Conservation (phyloP, 2,113 vertebrate genomes). For the Tapirus terrestris region DNA sequence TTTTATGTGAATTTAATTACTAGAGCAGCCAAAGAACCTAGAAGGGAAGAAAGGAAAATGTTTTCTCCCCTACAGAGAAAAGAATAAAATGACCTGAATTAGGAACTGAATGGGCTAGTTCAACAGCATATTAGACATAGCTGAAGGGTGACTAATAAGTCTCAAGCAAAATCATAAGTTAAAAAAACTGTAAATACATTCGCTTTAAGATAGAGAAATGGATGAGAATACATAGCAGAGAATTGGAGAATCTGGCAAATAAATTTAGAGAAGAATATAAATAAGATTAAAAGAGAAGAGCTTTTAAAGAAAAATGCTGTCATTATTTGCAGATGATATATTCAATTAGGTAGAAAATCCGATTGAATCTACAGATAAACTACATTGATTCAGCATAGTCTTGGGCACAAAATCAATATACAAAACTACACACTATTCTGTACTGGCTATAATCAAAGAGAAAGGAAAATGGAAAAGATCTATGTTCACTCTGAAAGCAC, state of each 20-base stretch:
- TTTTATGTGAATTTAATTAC: too few relatives aligned
- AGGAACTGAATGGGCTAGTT: neutral
- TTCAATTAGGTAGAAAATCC: neutral
- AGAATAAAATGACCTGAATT: neutral
- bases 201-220: neutral
- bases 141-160: neutral
- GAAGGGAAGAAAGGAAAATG: too few relatives aligned
- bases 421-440: neutral
- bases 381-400: neutral
- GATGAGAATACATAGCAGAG: neutral
- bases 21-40: too few relatives aligned
- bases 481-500: neutral
- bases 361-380: neutral
- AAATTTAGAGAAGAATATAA: slow-evolving; percentile 7
- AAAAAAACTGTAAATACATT: neutral
- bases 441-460: neutral
- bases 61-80: neutral
- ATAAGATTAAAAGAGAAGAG: neutral
- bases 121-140: neutral
- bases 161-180: neutral
- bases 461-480: neutral
- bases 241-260: neutral
- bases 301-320: neutral
- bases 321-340: slow-evolving; percentile 44
- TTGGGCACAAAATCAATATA: slow-evolving; percentile 8